A percentile compares a stretch with the other conserved stretches of the same genome.
Evolutionary conservation across 2,113 vertebrate genomes (phyloP).

Genomic region (Oncorhynchus kisutch): DNA sequence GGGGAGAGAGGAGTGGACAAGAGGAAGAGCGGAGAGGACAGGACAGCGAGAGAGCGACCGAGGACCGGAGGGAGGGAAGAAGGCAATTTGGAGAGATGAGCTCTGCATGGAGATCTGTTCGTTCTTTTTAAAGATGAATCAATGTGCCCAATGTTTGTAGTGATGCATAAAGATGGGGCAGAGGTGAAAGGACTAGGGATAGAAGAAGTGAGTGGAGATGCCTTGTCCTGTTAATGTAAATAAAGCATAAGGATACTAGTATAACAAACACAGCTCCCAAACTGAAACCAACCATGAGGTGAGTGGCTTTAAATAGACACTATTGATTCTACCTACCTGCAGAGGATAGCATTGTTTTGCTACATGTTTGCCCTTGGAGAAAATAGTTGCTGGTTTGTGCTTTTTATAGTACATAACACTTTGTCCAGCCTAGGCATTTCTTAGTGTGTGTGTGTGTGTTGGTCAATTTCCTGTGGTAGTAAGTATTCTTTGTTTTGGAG

Average conservation of each 20-base stretch:
- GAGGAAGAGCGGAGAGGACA: background rate
- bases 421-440: background rate
- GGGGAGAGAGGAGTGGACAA: background rate
- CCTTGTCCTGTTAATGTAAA: background rate
- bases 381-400: too few relatives aligned
- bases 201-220: background rate
- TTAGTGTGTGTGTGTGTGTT: background rate
- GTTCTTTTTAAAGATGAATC: background rate
- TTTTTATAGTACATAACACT: too few relatives aligned
- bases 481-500: background rate
- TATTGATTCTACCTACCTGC: background rate
- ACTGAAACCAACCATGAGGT: background rate
- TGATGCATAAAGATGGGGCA: background rate
- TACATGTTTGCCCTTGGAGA: too few relatives aligned
- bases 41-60: background rate
- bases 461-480: background rate
- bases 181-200: too few relatives aligned
- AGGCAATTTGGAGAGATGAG: background rate
- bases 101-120: background rate
- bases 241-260: background rate
- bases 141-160: background rate
- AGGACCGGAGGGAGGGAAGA: background rate
- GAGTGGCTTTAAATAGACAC: background rate
- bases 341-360: too few relatives aligned
- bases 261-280: background rate